Conservation (phyloP, 1,140 invertebrate species). For the Aphis craccivora region DNA sequence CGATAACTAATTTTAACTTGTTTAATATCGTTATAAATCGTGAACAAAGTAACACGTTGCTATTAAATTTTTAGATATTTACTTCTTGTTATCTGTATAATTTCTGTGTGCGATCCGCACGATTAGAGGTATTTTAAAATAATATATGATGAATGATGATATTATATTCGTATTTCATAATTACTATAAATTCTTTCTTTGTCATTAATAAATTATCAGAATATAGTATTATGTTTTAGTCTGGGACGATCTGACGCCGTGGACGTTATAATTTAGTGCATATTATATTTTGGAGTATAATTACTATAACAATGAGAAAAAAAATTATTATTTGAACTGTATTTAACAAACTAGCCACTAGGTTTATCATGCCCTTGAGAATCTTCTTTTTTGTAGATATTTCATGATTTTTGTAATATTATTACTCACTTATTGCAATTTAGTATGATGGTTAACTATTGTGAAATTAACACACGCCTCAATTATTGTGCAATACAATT, state of each 20-base stretch:
- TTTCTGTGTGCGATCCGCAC: neutral
- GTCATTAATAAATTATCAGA: neutral
- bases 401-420: neutral
- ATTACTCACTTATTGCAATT: neutral
- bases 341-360: neutral
- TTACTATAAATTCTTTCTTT: neutral
- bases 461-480: constrained; percentile 21
- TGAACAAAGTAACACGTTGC: neutral
- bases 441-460: neutral
- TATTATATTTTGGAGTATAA: neutral
- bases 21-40: neutral
- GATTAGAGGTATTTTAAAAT: neutral
- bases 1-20: neutral
- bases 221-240: neutral
- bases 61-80: neutral
- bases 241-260: neutral
- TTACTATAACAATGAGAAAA: neutral
- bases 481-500: neutral
- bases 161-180: neutral
- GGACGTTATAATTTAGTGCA: neutral
- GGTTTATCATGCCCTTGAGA: neutral
- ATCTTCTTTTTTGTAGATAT: neutral
- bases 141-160: neutral
- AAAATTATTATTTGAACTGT: neutral
- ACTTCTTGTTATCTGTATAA: neutral